Conservation (phyloP, 2,888 invertebrate species). For the Leucania comma region DNA sequence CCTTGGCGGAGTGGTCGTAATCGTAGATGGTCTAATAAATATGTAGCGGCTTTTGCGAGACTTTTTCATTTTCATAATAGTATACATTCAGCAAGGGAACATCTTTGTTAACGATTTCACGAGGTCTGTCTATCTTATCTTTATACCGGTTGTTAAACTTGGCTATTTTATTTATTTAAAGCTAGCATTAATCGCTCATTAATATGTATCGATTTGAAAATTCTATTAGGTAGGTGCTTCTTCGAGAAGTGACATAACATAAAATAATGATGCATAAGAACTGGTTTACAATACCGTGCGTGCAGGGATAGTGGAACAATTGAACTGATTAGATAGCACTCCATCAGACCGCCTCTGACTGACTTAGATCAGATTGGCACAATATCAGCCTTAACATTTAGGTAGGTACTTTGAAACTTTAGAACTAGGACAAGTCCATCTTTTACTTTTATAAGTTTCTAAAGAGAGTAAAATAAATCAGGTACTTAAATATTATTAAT, state of each 20-base stretch:
- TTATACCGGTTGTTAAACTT: constrained; percentile 3
- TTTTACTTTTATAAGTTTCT: not conserved
- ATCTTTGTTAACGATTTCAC: too few relatives aligned
- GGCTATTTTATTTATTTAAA: not conserved
- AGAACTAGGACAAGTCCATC: not conserved
- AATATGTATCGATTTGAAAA: constrained; percentile 3
- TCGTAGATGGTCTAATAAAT: too few relatives aligned
- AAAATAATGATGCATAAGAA: constrained; percentile 43
- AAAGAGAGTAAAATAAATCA: not conserved
- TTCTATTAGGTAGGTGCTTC: not conserved
- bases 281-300: constrained; percentile 52
- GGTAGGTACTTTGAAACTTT: not conserved
- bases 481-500: not conserved
- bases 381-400: not conserved
- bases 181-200: not conserved
- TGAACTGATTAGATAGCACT: constrained; percentile 37
- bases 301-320: constrained; percentile 49
- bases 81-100: too few relatives aligned
- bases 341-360: constrained; percentile 32
- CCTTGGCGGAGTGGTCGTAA: too few relatives aligned
- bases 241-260: constrained; percentile 51
- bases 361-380: not conserved
- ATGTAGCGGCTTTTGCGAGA: too few relatives aligned
- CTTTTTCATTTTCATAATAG: too few relatives aligned
- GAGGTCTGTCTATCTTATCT: not conserved